Evolutionary conservation across 2,797 vertebrate species (phyloP).

Genomic region (Telmatherina bonti): DNA sequence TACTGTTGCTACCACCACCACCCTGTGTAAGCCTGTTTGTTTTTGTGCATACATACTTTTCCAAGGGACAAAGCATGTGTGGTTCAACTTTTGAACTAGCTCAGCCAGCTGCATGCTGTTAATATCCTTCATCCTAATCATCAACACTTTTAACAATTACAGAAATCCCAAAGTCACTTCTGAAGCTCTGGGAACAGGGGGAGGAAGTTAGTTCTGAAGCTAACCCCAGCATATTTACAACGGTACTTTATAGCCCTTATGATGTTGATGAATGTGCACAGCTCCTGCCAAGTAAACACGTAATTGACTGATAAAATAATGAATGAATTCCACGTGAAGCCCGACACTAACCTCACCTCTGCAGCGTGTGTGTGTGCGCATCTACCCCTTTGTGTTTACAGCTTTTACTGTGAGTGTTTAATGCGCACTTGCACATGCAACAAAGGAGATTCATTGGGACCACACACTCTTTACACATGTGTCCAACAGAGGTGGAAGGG

Average conservation of each 20-base stretch:
- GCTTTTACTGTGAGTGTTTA: slow-evolving; percentile 28
- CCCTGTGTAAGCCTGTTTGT: slow-evolving; percentile 16
- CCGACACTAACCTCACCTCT: slow-evolving; percentile 63
- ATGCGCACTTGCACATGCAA: slow-evolving; percentile 48
- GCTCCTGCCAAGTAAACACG: slow-evolving; percentile 71
- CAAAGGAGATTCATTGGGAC: slow-evolving; percentile 53
- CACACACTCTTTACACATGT: slow-evolving; percentile 61
- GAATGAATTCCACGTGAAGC: slow-evolving; percentile 67
- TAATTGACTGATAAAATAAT: slow-evolving; percentile 76
- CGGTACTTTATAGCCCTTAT: slow-evolving; percentile 62
- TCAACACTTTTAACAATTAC: slow-evolving; percentile 75
- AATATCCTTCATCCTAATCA: slow-evolving; percentile 68
- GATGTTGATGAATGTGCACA: slow-evolving; percentile 72
- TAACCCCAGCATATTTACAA: slow-evolving; percentile 72
- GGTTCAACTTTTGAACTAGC: slow-evolving; percentile 44
- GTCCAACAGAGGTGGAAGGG: slow-evolving; percentile 35
- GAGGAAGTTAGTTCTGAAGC: slow-evolving; percentile 68
- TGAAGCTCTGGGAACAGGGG: slow-evolving; percentile 43
- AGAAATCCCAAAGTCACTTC: slow-evolving; percentile 72
- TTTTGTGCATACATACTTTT: slow-evolving; percentile 3
- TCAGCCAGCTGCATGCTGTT: slow-evolving; percentile 56
- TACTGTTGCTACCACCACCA: slow-evolving; percentile 48
- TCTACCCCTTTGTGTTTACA: slow-evolving; percentile 14
- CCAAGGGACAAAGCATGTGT: background rate
- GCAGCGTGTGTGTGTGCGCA: slow-evolving; percentile 10